These are phyloP conservation scores for Abrostola triplasia DNA, from an alignment of 2,888 invertebrate species.

Conservation along the genomic window DNA sequence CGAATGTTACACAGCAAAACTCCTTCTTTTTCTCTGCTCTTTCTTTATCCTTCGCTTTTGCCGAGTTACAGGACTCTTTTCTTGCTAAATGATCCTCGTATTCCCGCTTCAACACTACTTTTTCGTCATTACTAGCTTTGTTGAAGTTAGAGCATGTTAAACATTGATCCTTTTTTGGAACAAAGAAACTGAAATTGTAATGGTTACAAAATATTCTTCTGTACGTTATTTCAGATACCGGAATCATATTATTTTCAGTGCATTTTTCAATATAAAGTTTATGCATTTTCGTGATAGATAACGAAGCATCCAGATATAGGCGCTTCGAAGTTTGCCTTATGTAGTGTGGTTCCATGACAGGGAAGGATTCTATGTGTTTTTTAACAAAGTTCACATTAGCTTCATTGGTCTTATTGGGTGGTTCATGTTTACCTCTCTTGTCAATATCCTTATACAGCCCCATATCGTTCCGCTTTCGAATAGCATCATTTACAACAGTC, in stretches of 20 bases:
- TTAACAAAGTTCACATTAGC: neutral
- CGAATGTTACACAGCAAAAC: constrained; percentile 12
- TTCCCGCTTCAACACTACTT: constrained; percentile 5
- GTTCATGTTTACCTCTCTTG: neutral
- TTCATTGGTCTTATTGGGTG: neutral
- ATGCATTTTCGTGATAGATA: constrained; percentile 19
- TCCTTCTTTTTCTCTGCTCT: constrained; percentile 13
- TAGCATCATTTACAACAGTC: constrained; percentile 13
- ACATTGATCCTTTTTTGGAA: constrained; percentile 33
- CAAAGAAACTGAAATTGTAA: constrained; percentile 27
- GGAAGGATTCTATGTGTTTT: constrained; percentile 8
- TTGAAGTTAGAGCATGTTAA: constrained; percentile 23
- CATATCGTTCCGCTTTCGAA: constrained; percentile 10
- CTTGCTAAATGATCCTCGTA: constrained; percentile 3
- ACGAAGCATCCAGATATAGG: constrained; percentile 4
- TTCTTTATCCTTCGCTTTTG: constrained; percentile 29
- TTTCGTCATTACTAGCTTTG: constrained; percentile 10
- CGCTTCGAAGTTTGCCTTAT: constrained; percentile 11
- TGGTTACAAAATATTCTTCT: constrained; percentile 28
- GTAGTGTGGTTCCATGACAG: constrained; percentile 20
- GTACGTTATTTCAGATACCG: constrained; percentile 29
- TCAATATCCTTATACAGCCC: neutral
- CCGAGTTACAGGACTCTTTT: constrained; percentile 11
- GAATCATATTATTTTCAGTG: constrained; percentile 10
- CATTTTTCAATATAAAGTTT: constrained; percentile 14